Evolutionary conservation across 2,888 invertebrate genomes (phyloP).

Genomic region (Pseudococcus jackbeardsleyi): DNA sequence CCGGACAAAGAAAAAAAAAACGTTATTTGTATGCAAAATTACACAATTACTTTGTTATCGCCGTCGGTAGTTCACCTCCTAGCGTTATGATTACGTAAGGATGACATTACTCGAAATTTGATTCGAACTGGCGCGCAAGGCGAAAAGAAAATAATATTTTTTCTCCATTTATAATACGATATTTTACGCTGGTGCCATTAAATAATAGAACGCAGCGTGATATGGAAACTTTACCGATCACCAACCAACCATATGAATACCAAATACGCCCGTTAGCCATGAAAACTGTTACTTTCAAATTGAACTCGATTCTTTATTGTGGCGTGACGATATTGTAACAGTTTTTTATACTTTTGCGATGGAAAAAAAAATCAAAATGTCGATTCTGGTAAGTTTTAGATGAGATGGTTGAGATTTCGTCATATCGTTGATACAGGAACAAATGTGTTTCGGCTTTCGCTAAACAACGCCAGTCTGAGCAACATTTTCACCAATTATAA

Average conservation of each 20-base stretch:
- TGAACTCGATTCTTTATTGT: conserved; percentile 13
- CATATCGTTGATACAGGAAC: neutral
- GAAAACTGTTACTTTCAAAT: conserved; percentile 30
- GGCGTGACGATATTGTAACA: conserved; percentile 26
- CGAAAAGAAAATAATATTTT: conserved; percentile 12
- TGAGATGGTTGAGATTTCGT: neutral
- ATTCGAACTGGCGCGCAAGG: neutral
- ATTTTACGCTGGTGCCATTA: conserved; percentile 5
- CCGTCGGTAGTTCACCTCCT: neutral
- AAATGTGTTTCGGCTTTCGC: neutral
- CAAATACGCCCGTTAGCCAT: conserved; percentile 23
- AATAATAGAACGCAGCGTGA: conserved; percentile 11
- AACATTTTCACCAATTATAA: conserved; percentile 24
- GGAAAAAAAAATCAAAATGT: no score
- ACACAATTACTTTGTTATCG: neutral
- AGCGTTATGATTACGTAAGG: conserved; percentile 20
- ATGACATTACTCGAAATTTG: conserved; percentile 3
- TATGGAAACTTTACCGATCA: neutral
- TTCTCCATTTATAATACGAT: conserved; percentile 1
- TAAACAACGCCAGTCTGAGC: neutral
- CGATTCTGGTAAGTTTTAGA: neutral
- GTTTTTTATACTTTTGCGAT: neutral
- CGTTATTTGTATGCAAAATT: conserved; percentile 18
- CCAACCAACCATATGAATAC: conserved; percentile 17
- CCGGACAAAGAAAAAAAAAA: neutral